These are phyloP conservation scores for Ptychadena robeensis DNA, from an alignment of 2,797 vertebrate species.

Conservation along the genomic window DNA sequence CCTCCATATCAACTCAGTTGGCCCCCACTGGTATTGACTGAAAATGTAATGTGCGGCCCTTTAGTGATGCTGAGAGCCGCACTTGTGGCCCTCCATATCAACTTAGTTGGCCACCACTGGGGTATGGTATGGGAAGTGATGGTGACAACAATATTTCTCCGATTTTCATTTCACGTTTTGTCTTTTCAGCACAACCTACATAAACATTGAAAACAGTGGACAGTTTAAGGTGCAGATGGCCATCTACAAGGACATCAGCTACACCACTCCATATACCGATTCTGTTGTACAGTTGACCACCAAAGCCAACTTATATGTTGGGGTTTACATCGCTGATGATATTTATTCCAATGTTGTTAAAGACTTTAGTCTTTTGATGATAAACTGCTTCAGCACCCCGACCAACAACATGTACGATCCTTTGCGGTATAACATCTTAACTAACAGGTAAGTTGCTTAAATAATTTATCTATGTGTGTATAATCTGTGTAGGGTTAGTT, in stretches of 20 bases:
- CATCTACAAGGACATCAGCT: not conserved
- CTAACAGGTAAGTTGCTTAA: constrained; percentile 28
- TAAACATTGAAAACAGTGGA: not conserved
- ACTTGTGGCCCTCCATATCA: too few relatives aligned
- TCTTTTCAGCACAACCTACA: constrained; percentile 2
- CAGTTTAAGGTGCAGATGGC: constrained; percentile 11
- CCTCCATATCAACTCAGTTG: too few relatives aligned
- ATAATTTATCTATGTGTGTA: too few relatives aligned
- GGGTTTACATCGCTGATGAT: too few relatives aligned
- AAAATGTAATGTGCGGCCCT: too few relatives aligned
- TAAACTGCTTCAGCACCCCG: constrained; percentile 14
- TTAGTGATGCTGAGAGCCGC: too few relatives aligned
- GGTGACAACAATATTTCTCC: not conserved
- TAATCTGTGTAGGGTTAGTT: too few relatives aligned
- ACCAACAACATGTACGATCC: not conserved
- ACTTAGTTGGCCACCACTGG: not conserved
- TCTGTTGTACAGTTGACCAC: not conserved
- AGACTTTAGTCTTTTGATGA: constrained; percentile 22
- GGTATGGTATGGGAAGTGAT: not conserved
- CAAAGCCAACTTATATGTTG: not conserved
- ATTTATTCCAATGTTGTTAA: not conserved
- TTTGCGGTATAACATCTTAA: constrained; percentile 6
- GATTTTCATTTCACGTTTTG: not conserved
- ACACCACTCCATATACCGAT: not conserved
- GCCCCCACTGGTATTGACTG: too few relatives aligned